Base-by-base conservation (phyloP, 2,888 invertebrate species). In the Chloromyia formosa region DNA sequence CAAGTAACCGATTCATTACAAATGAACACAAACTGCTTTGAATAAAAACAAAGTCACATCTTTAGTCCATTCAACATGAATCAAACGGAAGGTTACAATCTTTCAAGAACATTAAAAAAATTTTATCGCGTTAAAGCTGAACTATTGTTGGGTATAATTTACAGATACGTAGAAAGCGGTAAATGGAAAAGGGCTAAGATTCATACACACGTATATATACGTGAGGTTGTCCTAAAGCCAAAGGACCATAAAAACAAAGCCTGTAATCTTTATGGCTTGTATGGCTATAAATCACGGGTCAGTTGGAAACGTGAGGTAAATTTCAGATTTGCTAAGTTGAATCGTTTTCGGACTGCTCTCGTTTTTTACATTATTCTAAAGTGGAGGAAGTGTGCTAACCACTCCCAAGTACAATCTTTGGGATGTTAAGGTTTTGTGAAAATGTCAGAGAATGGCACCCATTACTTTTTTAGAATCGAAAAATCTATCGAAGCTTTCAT, bases 261-360 rank as follows among this genome's bases (percentile, higher is more conserved):
- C 58, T 74, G 69, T 74, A 75, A 75, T 75, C 75, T 75, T 75
- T 75, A 75, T 75, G 56, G 75, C 74, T 74, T 69, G 75, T 75
- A 75, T 74, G 75, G 74, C 69, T 74, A 75, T 75, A 75, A 75
- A 75, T 75, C 75, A 75, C 74, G 74, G 75, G 75, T 75, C 75
- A 75, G 75, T 75, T 61, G 74, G 69, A 75, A 74, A 75, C 75
- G 75, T 75, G 75, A 74, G 75, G 54, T 56, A 74, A 74, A 75
- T 75, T 75, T 75, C 60, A 74, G 75, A 75, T 75, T 75, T 75
- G 75, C 68, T 74, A 71, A 74, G 61, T 74, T 69, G 56, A 74
- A 71, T 71, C 71, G 71, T 71, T 71, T 71, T 71, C 40, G 45
- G 54, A 18, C 42, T 66, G 16, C 54, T 35, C 35, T 69, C 54